Conservation (phyloP, 2,888 invertebrate species). For the Drosophila setosimentum region DNA sequence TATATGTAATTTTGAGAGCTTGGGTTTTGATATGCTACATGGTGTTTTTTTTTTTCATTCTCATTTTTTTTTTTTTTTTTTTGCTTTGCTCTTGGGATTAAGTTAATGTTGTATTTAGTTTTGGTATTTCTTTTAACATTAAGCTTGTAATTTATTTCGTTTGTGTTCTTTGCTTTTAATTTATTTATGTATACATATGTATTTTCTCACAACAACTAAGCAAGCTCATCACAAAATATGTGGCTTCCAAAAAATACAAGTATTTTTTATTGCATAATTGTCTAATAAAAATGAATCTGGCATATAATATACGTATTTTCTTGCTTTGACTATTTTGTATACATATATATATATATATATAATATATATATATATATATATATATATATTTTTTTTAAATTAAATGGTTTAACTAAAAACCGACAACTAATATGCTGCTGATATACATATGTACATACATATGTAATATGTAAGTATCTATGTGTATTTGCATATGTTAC, state of each 20-base stretch:
- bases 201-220: slow-evolving; percentile 74
- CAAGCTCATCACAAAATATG: slow-evolving; percentile 76
- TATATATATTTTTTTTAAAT: slow-evolving; percentile 17
- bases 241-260: slow-evolving; percentile 65
- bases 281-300: slow-evolving; percentile 45
- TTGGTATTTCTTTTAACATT: slow-evolving; percentile 59
- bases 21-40: slow-evolving; percentile 77
- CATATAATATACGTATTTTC: slow-evolving; percentile 16
- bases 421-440: slow-evolving; percentile 35
- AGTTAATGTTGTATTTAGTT: slow-evolving; percentile 60
- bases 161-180: slow-evolving; percentile 20
- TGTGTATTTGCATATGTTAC: slow-evolving; percentile 73
- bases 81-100: slow-evolving; percentile 63
- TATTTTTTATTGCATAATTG: slow-evolving; percentile 52
- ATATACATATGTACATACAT: slow-evolving; percentile 24
- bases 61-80: not conserved
- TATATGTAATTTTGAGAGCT: slow-evolving; percentile 72
- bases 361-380: slow-evolving; percentile 2
- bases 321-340: not conserved
- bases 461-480: slow-evolving; percentile 38
- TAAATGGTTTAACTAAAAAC: slow-evolving; percentile 45
- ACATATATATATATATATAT: not conserved
- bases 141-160: slow-evolving; percentile 65
- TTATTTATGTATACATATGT: slow-evolving; percentile 25
- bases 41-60: slow-evolving; percentile 32